Evolutionary conservation across 2,888 invertebrate species (phyloP).

Genomic region (Cataglyphis cursor): DNA sequence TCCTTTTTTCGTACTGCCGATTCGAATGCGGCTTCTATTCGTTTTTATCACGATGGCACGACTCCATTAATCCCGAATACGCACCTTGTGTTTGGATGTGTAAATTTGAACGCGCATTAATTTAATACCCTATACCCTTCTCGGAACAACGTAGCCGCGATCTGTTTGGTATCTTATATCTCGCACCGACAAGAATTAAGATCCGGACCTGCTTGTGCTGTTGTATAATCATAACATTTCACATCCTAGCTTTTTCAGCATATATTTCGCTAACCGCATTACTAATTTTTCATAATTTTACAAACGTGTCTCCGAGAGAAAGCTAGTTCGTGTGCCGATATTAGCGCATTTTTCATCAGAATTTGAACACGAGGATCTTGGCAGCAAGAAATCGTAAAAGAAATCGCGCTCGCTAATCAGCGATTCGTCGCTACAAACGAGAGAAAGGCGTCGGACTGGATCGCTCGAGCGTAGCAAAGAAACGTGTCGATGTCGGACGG

Average conservation of each 20-base stretch:
- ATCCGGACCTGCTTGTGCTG: neutral
- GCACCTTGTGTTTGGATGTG: conserved; percentile 56
- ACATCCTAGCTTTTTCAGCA: neutral
- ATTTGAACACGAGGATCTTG: neutral
- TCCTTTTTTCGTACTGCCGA: conserved; percentile 32
- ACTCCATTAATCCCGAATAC: conserved; percentile 49
- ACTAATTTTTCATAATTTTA: neutral
- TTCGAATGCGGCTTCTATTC: conserved; percentile 48
- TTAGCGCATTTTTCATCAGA: neutral
- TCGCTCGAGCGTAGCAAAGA: conserved; percentile 47
- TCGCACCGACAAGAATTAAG: neutral
- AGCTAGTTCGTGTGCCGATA: neutral
- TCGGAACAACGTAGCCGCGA: conserved; percentile 46
- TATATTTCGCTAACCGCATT: neutral
- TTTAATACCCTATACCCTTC: conserved; percentile 51
- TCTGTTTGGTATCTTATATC: conserved; percentile 41
- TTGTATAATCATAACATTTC: conserved; percentile 5
- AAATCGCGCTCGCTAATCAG: conserved; percentile 31
- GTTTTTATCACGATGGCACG: conserved; percentile 44
- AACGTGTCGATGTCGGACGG: conserved; percentile 46
- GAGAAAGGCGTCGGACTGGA: conserved; percentile 43
- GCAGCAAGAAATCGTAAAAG: conserved; percentile 9
- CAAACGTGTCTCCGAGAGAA: neutral
- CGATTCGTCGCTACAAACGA: conserved; percentile 43
- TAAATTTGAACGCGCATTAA: conserved; percentile 54